These are phyloP conservation scores for Xestia ashworthii DNA, from an alignment of 2,888 invertebrate species.

Conservation along the genomic window DNA sequence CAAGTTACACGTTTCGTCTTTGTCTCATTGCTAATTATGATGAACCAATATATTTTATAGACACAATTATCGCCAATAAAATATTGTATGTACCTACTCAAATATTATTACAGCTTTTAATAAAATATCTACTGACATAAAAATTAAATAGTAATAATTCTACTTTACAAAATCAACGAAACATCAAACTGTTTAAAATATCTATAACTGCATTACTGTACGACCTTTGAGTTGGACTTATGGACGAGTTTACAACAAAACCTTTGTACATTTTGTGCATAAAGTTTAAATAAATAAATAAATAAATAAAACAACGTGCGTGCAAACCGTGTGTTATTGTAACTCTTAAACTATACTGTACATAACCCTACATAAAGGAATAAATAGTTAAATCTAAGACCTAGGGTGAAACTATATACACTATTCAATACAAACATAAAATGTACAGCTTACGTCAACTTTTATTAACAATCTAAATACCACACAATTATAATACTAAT, in stretches of 20 bases:
- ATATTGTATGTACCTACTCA: background rate
- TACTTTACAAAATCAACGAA: background rate
- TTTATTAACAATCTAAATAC: constrained; percentile 23
- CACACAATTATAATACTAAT: constrained; percentile 6
- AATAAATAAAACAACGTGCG: no score
- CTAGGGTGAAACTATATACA: background rate
- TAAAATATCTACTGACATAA: background rate
- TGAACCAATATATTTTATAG: background rate
- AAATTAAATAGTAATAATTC: background rate
- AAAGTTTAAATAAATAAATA: no score
- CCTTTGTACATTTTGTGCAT: constrained; percentile 21
- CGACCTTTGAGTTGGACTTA: background rate
- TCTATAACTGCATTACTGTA: background rate
- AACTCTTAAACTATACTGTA: background rate
- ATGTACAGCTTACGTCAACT: constrained; percentile 23
- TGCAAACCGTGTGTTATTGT: constrained; percentile 12
- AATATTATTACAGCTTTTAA: background rate
- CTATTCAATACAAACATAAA: background rate
- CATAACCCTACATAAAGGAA: background rate
- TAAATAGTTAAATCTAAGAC: background rate
- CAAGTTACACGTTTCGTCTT: background rate
- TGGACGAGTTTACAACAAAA: constrained; percentile 9
- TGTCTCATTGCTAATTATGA: background rate
- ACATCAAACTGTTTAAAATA: background rate
- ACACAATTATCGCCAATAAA: background rate